phyloP scores from a whole-genome alignment of 2,797 vertebrate species.

The Melanotaenia parkinsoni region DNA sequence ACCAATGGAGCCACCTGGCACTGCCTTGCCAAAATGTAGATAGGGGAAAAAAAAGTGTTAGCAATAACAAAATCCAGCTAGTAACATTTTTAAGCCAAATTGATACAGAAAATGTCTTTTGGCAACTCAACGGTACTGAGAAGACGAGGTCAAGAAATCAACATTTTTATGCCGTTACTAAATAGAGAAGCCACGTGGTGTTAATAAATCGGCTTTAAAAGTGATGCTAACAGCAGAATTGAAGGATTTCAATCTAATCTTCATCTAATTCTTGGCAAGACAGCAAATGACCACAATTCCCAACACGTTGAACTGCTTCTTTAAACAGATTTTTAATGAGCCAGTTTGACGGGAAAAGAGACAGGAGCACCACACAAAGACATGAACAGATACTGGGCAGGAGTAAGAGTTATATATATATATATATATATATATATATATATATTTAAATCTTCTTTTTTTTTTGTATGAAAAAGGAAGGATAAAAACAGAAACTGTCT shows the following conservation, averaged over 20 bases:
- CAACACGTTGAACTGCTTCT: conserved; percentile 13
- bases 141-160: background rate
- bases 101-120: background rate
- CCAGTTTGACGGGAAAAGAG: conserved; percentile 28
- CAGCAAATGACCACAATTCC: background rate
- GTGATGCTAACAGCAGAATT: background rate
- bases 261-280: background rate
- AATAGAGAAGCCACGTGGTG: background rate
- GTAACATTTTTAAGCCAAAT: background rate
- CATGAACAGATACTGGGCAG: conserved; percentile 21
- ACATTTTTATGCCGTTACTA: background rate
- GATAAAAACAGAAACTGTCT: conserved; percentile 30
- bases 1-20: background rate
- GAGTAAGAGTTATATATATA: background rate
- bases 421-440: too few species aligned
- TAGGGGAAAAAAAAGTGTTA: background rate
- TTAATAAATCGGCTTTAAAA: background rate
- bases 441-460: background rate
- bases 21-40: background rate
- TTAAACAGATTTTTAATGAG: conserved; percentile 10
- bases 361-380: conserved; percentile 47
- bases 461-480: conserved; percentile 16
- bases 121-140: background rate
- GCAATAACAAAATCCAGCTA: background rate
- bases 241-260: background rate